Evolutionary conservation across 2,888 invertebrate genomes (phyloP).

Genomic region (Noctua janthina): DNA sequence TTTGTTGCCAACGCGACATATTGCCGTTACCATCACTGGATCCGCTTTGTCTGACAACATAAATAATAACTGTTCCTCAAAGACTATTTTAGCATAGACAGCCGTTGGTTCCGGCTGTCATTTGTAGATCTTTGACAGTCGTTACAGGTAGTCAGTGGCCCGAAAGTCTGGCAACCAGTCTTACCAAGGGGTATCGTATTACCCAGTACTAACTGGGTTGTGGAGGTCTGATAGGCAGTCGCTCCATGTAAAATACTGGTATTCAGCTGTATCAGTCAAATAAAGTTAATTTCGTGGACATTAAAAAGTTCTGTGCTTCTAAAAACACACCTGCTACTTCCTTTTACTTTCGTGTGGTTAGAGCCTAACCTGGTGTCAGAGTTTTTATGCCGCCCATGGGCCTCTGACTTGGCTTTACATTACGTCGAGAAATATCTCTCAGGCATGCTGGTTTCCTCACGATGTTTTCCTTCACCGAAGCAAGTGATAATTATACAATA

Average conservation of each 20-base stretch:
- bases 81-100: too few species aligned
- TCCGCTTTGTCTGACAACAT: slow-evolving; percentile 78
- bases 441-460: too few species aligned
- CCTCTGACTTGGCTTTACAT: too few species aligned
- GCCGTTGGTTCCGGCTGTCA: neutral
- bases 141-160: neutral
- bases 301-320: neutral
- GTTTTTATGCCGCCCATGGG: too few species aligned
- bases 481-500: too few species aligned
- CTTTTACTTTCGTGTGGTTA: too few species aligned
- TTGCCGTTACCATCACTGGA: slow-evolving; percentile 92
- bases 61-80: neutral
- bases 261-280: neutral
- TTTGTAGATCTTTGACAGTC: neutral
- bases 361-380: too few species aligned
- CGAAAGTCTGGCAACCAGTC: neutral
- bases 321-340: neutral
- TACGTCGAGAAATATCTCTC: too few species aligned
- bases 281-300: too few species aligned
- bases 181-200: neutral
- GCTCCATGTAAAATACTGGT: slow-evolving; percentile 1
- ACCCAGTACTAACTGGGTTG: slow-evolving; percentile 1
- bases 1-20: slow-evolving; percentile 93
- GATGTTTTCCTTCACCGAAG: too few species aligned
- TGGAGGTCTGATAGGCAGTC: neutral